Base-by-base conservation (phyloP, 2,797 vertebrate genomes). In the Lutjanus campechanus region DNA sequence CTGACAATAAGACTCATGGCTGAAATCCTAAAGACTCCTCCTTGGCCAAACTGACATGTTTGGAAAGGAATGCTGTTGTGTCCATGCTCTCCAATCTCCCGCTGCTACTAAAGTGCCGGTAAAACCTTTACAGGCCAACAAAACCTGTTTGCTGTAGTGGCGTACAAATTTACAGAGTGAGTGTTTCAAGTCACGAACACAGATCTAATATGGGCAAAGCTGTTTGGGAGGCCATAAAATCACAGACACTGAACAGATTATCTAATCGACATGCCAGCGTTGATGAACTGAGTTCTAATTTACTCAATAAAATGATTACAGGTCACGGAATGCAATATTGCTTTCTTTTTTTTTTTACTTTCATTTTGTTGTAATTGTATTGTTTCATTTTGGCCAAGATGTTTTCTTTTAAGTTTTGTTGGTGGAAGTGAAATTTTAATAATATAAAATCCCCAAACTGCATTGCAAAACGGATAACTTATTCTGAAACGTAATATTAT, bases 141-240 rank as follows among this genome's bases (percentile, higher is more conserved):
- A 95, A 95, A 94, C 90, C 92, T 95, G 94, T 94, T 95, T 94
- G 93, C 91, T 90, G 90, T 93, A 95, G 93, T 92, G 94, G 90
- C 87, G 87, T 93, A 94, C 93, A 94, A 93, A 93, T 93, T 94
- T 94, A 94, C 90, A 89, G 85, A 94, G 92, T 93, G 92, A 95
- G 93, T 95, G 95, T 93, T 96, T 95, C 93, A 89, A 95, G 95
- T 95, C 95, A 96, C 94, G 94, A 95, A 95, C 88, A 83, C 80
- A 85, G 88, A 90, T 91, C 91, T 93, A 88, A 95, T 91, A 86
- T 88, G 92, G 79, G 90, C 87, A 85, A 89, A 87, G 88, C 85
- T 89, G 86, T 91, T 88, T 75, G 74, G 79, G 68, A 85, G 89
- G 83, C 85, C 43, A 50, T 92, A 85, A 94, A 93, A 91, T 90